A percentile compares a stretch with the other conserved stretches of the same genome.
Conservation (phyloP, 2,113 vertebrate genomes). For the Ceyx cyanopectus region DNA sequence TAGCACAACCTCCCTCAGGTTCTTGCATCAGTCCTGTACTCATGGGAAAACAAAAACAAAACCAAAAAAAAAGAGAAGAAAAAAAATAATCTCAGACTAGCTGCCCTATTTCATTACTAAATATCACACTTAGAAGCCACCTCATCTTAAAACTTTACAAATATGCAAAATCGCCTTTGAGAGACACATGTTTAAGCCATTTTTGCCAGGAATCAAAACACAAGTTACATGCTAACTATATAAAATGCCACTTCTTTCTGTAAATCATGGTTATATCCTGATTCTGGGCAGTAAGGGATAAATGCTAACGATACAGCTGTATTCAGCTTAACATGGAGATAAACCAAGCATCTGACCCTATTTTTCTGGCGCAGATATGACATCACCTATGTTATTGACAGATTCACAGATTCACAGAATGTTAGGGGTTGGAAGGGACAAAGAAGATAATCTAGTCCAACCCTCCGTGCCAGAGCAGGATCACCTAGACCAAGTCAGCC, state of each 20-base stretch:
- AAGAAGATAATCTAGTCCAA: too few species aligned
- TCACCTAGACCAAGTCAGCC: too few species aligned
- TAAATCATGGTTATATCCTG: background rate
- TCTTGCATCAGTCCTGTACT: background rate
- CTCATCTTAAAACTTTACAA: background rate
- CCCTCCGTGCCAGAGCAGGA: too few species aligned
- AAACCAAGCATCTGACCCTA: background rate
- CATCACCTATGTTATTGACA: background rate
- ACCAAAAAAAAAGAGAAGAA: background rate
- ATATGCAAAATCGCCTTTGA: background rate
- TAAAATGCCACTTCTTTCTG: background rate
- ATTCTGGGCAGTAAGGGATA: background rate
- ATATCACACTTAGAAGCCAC: background rate
- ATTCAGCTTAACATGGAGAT: background rate
- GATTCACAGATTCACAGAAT: too few species aligned
- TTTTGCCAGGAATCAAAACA: background rate
- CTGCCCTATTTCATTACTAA: constrained; percentile 29
- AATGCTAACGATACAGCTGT: background rate
- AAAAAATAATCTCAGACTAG: background rate
- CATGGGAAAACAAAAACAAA: background rate
- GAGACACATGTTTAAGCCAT: background rate
- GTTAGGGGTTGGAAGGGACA: too few species aligned
- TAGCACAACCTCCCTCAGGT: background rate
- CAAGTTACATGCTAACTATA: background rate
- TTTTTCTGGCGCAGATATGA: background rate